Evolutionary conservation across 2,113 vertebrate genomes (phyloP).

Genomic region (Myotis lucifugus): DNA sequence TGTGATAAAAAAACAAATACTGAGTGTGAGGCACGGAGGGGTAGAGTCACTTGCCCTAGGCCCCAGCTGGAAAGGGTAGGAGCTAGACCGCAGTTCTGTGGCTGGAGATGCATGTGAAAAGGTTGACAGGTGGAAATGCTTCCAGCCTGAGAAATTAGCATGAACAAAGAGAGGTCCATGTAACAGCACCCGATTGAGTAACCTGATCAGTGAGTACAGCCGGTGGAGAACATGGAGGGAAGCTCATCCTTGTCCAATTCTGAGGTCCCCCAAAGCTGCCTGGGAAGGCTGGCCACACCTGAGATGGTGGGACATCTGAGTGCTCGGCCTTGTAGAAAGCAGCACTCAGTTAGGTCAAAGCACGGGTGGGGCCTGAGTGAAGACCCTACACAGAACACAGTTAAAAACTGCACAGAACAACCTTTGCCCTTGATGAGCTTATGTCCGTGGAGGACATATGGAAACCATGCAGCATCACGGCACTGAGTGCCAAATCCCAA

Average conservation of each 20-base stretch:
- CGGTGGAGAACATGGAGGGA: accelerated
- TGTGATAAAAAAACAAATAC: not conserved
- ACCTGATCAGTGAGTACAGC: not conserved
- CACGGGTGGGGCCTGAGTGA: too few relatives aligned
- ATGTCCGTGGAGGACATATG: not conserved
- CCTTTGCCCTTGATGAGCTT: too few relatives aligned
- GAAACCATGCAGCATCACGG: accelerated
- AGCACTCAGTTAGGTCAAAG: not conserved
- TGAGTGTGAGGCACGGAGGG: not conserved
- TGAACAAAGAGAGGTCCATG: not conserved
- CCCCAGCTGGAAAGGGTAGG: not conserved
- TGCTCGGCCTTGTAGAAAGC: not conserved
- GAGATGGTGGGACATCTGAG: not conserved
- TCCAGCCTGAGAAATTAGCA: not conserved
- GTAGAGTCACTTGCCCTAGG: not conserved
- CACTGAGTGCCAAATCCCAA: not conserved
- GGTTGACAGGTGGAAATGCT: not conserved
- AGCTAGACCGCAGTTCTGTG: accelerated
- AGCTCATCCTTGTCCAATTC: accelerated
- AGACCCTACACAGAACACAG: not conserved
- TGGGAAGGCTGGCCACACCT: not conserved
- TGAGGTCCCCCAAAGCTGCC: not conserved
- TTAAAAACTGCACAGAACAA: not conserved
- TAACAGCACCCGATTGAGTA: not conserved
- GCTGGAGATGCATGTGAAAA: not conserved